Conservation (phyloP, 2,888 invertebrate genomes). For the Anthoptus insignis region DNA sequence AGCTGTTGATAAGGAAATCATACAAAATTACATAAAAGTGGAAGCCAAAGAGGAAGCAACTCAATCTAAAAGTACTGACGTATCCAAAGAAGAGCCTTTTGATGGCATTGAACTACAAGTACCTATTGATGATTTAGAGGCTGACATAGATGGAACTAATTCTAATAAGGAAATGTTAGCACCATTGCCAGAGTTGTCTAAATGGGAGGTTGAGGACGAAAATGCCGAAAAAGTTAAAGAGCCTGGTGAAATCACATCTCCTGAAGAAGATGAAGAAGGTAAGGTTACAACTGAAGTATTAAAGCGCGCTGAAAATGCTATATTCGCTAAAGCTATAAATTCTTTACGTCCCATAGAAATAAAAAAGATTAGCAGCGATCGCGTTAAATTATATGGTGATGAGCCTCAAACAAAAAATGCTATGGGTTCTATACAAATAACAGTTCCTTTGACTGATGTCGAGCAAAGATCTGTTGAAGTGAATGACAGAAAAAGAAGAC, state of each 20-base stretch:
- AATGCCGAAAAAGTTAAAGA: slow-evolving; percentile 74
- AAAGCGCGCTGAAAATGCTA: slow-evolving; percentile 96
- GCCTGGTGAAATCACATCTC: slow-evolving; percentile 80
- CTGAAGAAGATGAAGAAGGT: slow-evolving; percentile 84
- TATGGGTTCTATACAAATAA: slow-evolving; percentile 84
- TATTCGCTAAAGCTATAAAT: slow-evolving; percentile 96
- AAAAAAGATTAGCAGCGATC: slow-evolving; percentile 90
- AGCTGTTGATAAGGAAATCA: slow-evolving; percentile 86
- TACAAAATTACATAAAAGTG: slow-evolving; percentile 85
- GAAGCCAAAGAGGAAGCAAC: slow-evolving; percentile 55
- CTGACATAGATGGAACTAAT: slow-evolving; percentile 74
- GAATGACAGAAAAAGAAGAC: slow-evolving; percentile 74
- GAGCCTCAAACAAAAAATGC: slow-evolving; percentile 71
- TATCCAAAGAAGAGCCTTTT: slow-evolving; percentile 82
- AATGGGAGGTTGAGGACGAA: slow-evolving; percentile 94
- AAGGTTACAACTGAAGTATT: slow-evolving; percentile 96
- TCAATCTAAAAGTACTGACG: slow-evolving; percentile 63
- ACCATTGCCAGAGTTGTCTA: slow-evolving; percentile 93
- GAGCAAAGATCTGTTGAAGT: slow-evolving; percentile 81
- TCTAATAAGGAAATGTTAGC: slow-evolving; percentile 89
- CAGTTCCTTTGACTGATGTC: slow-evolving; percentile 79
- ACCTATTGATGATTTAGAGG: slow-evolving; percentile 85
- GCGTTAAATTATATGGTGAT: slow-evolving; percentile 89
- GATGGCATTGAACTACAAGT: slow-evolving; percentile 87
- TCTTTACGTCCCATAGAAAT: slow-evolving; percentile 93